phyloP scores from a whole-genome alignment of 2,888 invertebrate species.

The Eutolmus rufibarbis region DNA sequence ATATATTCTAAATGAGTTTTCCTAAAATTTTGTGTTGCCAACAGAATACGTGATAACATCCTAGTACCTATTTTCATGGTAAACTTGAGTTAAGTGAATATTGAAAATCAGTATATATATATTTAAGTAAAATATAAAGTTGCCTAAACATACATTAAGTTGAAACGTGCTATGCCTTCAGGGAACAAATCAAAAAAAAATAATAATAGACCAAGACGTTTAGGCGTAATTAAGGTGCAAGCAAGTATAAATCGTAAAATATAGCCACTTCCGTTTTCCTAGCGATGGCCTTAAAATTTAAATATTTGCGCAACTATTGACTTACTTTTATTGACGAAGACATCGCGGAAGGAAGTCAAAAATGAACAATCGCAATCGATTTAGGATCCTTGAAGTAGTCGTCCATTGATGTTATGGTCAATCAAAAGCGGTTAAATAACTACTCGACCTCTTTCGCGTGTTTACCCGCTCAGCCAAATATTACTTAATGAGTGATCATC shows the following conservation, averaged over 20 bases:
- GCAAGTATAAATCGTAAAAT: background rate
- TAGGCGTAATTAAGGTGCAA: too few relatives aligned
- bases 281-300: background rate
- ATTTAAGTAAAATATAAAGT: background rate
- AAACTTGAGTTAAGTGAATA: too few relatives aligned
- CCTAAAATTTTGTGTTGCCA: too few relatives aligned
- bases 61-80: too few relatives aligned
- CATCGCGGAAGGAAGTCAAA: background rate
- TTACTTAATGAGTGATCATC: constrained; percentile 21
- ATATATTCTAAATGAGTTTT: too few relatives aligned
- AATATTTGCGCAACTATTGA: background rate
- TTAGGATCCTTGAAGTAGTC: background rate
- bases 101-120: too few relatives aligned
- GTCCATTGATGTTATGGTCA: background rate
- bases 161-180: too few relatives aligned
- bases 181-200: too few relatives aligned
- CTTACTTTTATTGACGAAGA: background rate
- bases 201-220: too few relatives aligned
- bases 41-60: too few relatives aligned
- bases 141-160: background rate
- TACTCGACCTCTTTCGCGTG: constrained; percentile 2
- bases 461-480: background rate
- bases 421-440: background rate
- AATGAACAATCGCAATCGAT: background rate
- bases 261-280: background rate